Evolutionary conservation across 2,888 invertebrate species (phyloP).

Genomic region (Monochamus alternatus): DNA sequence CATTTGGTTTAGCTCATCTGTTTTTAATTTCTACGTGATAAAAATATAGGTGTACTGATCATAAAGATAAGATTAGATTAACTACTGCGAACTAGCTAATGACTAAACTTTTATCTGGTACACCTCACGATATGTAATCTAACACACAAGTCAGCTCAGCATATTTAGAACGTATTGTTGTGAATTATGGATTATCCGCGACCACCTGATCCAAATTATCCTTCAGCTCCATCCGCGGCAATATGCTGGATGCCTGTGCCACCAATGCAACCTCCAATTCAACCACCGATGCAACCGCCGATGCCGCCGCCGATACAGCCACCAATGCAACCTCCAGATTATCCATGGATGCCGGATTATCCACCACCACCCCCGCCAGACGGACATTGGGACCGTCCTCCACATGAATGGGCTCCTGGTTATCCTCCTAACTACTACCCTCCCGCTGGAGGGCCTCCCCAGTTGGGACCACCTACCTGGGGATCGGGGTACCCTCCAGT

Average conservation of each 20-base stretch:
- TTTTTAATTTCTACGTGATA: background rate
- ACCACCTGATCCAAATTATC: conserved; percentile 9
- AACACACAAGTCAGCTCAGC: too few relatives aligned
- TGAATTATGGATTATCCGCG: conserved; percentile 1
- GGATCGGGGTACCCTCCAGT: background rate
- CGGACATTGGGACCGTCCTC: background rate
- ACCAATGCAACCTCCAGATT: background rate
- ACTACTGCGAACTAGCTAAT: background rate
- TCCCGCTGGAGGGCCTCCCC: background rate
- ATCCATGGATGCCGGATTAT: conserved; percentile 8
- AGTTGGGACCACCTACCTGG: background rate
- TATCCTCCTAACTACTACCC: background rate
- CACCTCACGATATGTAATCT: too few relatives aligned
- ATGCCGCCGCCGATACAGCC: background rate
- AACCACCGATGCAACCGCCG: background rate
- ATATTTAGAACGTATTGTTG: too few relatives aligned
- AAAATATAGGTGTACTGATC: background rate
- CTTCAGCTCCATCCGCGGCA: background rate
- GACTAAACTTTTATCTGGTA: conserved; percentile 1
- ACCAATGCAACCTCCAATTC: background rate
- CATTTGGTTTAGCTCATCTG: background rate
- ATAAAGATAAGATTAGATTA: conserved; percentile 22
- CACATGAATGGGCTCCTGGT: background rate
- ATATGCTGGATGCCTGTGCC: background rate
- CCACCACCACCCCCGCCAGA: background rate